phyloP scores from a whole-genome alignment of 2,888 invertebrate species.

The Notodonta ziczac region DNA sequence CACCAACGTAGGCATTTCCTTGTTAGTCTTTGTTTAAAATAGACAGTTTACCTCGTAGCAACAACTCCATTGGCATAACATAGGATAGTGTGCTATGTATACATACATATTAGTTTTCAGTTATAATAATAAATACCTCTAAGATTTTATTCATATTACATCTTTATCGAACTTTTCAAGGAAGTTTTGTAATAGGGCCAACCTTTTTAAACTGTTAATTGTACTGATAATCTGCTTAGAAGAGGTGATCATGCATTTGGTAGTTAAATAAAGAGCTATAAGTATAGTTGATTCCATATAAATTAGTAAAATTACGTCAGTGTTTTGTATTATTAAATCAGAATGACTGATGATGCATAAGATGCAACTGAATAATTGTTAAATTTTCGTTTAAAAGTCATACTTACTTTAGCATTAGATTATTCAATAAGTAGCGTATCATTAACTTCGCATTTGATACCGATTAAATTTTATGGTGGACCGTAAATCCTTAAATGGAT shows the following conservation, averaged over 20 bases:
- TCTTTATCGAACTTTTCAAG: conserved; percentile 38
- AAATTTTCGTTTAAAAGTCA: not conserved
- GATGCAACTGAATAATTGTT: too few species aligned
- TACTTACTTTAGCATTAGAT: not conserved
- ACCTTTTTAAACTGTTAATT: conserved; percentile 24
- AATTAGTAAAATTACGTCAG: not conserved
- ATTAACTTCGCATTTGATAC: conserved; percentile 42
- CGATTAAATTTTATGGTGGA: conserved; percentile 32
- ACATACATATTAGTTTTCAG: conserved; percentile 7
- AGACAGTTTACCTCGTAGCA: conserved; percentile 55
- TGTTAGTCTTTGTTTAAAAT: conserved; percentile 29
- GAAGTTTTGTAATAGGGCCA: conserved; percentile 32
- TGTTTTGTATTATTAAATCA: not conserved
- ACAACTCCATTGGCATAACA: conserved; percentile 45
- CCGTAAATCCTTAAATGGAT: conserved; percentile 36
- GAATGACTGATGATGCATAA: too few species aligned
- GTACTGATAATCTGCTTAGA: conserved; percentile 8
- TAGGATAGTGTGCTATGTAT: conserved; percentile 26
- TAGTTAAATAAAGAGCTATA: not conserved
- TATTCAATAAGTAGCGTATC: conserved; percentile 19
- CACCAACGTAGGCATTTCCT: conserved; percentile 14
- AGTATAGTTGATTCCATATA: too few species aligned
- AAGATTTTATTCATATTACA: conserved; percentile 30
- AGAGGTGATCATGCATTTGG: not conserved
- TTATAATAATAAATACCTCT: conserved; percentile 34